Evolutionary conservation across 2,888 invertebrate species (phyloP), one percentile per base, ranked within the genome.

Genomic region (Nemotelus pantherinus): DNA sequence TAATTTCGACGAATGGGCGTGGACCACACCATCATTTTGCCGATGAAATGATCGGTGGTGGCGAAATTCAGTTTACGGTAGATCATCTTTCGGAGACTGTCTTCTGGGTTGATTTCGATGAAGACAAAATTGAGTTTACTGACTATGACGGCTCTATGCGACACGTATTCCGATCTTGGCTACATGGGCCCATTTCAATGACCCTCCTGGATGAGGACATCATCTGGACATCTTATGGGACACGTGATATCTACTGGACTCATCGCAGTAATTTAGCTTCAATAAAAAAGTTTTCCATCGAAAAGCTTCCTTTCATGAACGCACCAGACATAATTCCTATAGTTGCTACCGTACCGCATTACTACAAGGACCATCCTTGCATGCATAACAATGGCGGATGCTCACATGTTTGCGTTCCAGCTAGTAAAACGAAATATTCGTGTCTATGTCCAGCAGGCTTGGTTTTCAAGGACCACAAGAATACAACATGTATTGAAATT

Each of bases 381-480:
- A 88, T 88, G 47, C 82, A 82, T 6, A 87, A 87, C 48, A 91
- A 91, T 79, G 91, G 91, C 57, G 90, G 90, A 1, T 95, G 95
- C 82, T 92, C 93, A 2, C 93, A 94, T 84, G 86, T 95, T 7
- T 95, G 95, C 83, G 89, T 94, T 2, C 89, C 91, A 77, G 84
- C 85, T 6, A 84, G 85, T 0, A 83, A 82, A 65, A 81, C 72
- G 44, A 60, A 78, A 0, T 87, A 87, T 80, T 85, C 85, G 3
- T 91, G 91, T 79, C 83, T 90, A 0, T 96, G 96, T 83, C 93
- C 95, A 0, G 85, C 90, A 0, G 93, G 93, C 0, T 89, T 91
- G 84, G 84, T 89, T 0, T 86, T 93, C 9, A 85, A 84, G 2
- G 85, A 88, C 80, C 82, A 84, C 1, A 82, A 84, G 0, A 89